Percentiles rank a stretch among this genome's conserved stretches.
Evolutionary conservation across 2,797 vertebrate genomes (phyloP).

Genomic region (Pelobates cultripes): DNA sequence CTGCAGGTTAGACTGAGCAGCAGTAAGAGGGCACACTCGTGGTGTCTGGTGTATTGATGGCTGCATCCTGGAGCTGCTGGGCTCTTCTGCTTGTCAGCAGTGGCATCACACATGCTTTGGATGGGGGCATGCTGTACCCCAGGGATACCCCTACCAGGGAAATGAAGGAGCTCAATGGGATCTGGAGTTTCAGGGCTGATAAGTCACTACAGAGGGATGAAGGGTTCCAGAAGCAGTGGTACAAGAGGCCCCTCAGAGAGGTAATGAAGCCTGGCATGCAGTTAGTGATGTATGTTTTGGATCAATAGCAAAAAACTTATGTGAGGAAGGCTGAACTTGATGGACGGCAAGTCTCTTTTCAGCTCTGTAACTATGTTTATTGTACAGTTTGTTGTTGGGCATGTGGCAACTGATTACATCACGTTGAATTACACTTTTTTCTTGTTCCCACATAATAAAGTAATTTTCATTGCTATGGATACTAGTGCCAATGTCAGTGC

Average conservation of each 20-base stretch:
- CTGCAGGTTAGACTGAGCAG: too few species aligned
- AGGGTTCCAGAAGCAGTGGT: slow-evolving; percentile 85
- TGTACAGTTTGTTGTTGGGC: too few species aligned
- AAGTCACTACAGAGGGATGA: slow-evolving; percentile 72
- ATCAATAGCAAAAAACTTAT: too few species aligned
- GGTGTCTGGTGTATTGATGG: rapidly evolving
- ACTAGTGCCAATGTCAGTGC: too few species aligned
- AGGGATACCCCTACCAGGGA: slow-evolving; percentile 82
- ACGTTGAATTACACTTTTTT: too few species aligned
- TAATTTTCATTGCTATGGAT: too few species aligned
- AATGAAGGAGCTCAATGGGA: slow-evolving; percentile 80
- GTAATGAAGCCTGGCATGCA: slow-evolving; percentile 61
- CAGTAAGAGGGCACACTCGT: background rate
- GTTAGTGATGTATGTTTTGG: too few species aligned
- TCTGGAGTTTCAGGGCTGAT: slow-evolving; percentile 91
- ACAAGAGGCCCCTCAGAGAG: slow-evolving; percentile 77
- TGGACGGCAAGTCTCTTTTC: too few species aligned
- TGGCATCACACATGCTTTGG: slow-evolving; percentile 54
- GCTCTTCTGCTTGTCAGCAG: slow-evolving; percentile 31
- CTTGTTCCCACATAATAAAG: too few species aligned
- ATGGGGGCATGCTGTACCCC: slow-evolving; percentile 81
- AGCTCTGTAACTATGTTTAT: too few species aligned
- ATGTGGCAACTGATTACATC: too few species aligned
- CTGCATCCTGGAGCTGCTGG: background rate
- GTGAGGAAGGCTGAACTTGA: too few species aligned